Base-by-base conservation (phyloP, 2,113 vertebrate genomes). In the Chlorodrepanis virens region DNA sequence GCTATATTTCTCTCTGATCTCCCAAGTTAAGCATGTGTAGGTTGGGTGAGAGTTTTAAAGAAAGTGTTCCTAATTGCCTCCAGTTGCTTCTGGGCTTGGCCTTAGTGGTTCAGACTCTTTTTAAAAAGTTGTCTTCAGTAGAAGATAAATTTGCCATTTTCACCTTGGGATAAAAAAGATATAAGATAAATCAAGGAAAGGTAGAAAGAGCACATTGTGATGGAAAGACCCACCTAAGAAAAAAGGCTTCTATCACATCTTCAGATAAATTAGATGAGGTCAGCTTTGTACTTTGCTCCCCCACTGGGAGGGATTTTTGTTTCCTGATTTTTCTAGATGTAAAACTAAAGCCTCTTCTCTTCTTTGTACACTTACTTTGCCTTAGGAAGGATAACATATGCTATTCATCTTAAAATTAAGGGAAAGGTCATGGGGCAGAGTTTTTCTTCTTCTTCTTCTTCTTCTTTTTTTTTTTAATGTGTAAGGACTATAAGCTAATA, bases 31-130 rank as follows among this genome's bases (percentile, higher is more conserved):
- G 93, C 83, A 94, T 85, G 79, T 89, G 76, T 93, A 90, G 90
- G 64, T 83, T 93, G 86, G 87, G 90, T 93, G 23, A 45, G 1
- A 92, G 77, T 90, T 94, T 94, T 92, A 94, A 91, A 97, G 90
- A 83, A 96, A 94, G 65, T 93, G 90, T 81, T 96, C 95, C 83
- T 96, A 95, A 97, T 95, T 95, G 96, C 88, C 92, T 96, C 85
- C 86, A 96, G 93, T 96, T 94, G 96, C 94, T 94, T 96, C 92
- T 96, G 92, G 96, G 90, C 95, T 95, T 97, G 96, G 93, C 93
- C 90, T 96, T 89, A 92, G 71, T 45, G 90, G 95, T 97, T 96
- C 94, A 90, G 80, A 75, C 18, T 92, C 68, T 70, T 72, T 82
- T 91, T 72, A 90, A 95, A 96, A 85, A 92, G 83, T 70, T 89